Conservation (phyloP, 2,797 vertebrate genomes). For the Myiotriccus ornatus region DNA sequence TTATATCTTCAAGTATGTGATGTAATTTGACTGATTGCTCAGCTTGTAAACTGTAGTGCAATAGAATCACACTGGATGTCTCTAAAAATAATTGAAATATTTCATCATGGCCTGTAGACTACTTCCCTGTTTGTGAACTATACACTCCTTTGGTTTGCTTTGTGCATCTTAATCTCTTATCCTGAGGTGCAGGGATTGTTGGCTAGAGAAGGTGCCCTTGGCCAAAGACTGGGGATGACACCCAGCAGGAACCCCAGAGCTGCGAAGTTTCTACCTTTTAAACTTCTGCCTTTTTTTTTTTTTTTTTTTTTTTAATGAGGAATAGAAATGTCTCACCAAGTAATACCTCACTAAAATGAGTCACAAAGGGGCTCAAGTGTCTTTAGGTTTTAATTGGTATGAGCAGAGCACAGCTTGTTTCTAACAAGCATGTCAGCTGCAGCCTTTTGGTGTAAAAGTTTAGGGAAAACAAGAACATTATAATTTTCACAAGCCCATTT, state of each 20-base stretch:
- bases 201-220: not conserved
- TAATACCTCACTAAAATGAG: not conserved
- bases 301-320: not conserved
- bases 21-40: not conserved
- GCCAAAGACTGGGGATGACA: not conserved
- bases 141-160: not conserved
- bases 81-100: not conserved
- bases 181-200: fast-evolving
- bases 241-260: fast-evolving
- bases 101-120: not conserved
- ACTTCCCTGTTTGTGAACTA: not conserved
- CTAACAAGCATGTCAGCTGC: not conserved
- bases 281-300: not conserved
- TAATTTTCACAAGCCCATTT: not conserved
- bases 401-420: not conserved
- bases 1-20: not conserved
- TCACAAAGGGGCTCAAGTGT: not conserved
- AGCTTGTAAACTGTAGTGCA: not conserved
- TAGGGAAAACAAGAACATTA: not conserved
- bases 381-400: not conserved
- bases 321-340: not conserved
- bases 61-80: not conserved
- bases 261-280: not conserved
- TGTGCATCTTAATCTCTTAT: no score
- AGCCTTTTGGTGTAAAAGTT: not conserved